Evolutionary conservation across 2,797 vertebrate species (phyloP).

Genomic region (Pipistrellus pipistrellus): DNA sequence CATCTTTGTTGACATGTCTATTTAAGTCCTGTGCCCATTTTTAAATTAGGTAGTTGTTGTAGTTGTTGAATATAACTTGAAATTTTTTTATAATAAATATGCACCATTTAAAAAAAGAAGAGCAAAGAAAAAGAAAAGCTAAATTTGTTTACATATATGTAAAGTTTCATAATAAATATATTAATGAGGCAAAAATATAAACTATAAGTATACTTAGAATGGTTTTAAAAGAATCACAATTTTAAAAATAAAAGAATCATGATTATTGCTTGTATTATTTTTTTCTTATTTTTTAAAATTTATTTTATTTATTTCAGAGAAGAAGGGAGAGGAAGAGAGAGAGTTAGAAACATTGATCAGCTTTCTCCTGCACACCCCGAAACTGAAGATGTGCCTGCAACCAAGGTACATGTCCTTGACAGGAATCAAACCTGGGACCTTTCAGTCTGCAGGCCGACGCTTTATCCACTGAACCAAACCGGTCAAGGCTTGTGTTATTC

Average conservation of each 20-base stretch:
- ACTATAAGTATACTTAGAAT: conserved; percentile 30
- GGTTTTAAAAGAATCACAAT: conserved; percentile 29
- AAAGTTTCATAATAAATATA: conserved; percentile 47
- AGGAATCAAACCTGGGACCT: no score
- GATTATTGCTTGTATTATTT: background rate
- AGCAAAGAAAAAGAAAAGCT: background rate
- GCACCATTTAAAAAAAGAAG: conserved; percentile 32
- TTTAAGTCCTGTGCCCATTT: background rate
- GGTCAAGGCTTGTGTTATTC: background rate
- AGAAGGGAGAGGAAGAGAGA: no score
- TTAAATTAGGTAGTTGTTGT: background rate
- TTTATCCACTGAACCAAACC: no score
- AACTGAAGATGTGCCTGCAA: no score
- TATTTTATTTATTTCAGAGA: no score
- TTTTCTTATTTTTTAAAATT: conserved; percentile 25
- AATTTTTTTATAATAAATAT: conserved; percentile 12
- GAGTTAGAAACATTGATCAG: no score
- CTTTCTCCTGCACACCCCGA: no score
- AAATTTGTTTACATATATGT: conserved; percentile 44
- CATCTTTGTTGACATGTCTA: conserved; percentile 25
- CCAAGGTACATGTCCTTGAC: no score
- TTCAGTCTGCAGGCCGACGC: no score
- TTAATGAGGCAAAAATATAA: conserved; percentile 34
- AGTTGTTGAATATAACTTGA: background rate
- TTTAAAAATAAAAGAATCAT: background rate